phyloP scores from a whole-genome alignment of 1,140 invertebrate genomes.

The Branchinecta lynchi region DNA sequence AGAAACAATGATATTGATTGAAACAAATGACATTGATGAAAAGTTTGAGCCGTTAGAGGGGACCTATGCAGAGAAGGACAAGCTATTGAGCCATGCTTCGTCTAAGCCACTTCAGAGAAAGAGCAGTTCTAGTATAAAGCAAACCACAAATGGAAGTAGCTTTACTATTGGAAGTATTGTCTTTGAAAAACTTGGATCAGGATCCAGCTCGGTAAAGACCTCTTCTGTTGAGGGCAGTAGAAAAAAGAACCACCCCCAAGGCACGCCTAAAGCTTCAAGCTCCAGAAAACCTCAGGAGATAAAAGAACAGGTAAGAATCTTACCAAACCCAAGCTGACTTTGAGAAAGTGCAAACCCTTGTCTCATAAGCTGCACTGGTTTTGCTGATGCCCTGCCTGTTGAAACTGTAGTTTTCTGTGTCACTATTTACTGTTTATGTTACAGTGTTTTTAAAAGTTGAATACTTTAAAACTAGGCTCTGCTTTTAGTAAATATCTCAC shows the following conservation, averaged over 20 bases:
- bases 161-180: constrained; percentile 7
- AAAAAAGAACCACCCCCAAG: neutral
- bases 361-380: neutral
- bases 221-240: neutral
- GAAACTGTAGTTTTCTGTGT: too few relatives aligned
- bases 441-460: too few relatives aligned
- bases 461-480: too few relatives aligned
- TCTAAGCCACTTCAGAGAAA: neutral
- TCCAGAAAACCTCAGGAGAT: neutral
- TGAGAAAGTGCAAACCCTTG: neutral
- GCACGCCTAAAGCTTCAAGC: neutral
- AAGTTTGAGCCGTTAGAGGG: neutral
- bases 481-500: too few relatives aligned
- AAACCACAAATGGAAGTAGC: neutral
- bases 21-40: neutral
- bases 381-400: too few relatives aligned
- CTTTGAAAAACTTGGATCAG: neutral
- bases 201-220: neutral
- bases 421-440: too few relatives aligned
- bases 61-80: neutral
- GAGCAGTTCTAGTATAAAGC: neutral
- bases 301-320: neutral
- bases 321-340: neutral
- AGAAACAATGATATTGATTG: neutral
- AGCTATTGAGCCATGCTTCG: neutral